Evolutionary conservation across 1,140 invertebrate species (phyloP), one percentile per base, ranked within the genome.

Genomic region (Neodiprion lecontei): DNA sequence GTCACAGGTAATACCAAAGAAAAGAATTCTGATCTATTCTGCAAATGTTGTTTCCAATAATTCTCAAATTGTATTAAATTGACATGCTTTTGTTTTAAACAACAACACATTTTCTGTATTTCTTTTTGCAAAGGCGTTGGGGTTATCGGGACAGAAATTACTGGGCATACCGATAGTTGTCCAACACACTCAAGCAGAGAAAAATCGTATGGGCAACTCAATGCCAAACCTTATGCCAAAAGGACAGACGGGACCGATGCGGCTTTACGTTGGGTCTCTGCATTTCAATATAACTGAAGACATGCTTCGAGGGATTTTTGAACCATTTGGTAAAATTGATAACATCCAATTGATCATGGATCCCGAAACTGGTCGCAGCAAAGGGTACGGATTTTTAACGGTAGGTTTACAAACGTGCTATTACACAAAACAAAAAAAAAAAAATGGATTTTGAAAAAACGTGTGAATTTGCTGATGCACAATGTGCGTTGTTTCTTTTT

Each of bases 271-370:
- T 73, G 98, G 98, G 10, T 99, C 98, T 48, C 89, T 99, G 47
- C 99, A 99, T 89, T 99, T 98, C 82, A 99, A 99, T 84, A 99
- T 99, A 72, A 99, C 97, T 17, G 98, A 99, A 90, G 98, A 99
- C 74, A 99, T 99, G 99, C 89, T 99, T 23, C 89, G 94, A 78
- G 97, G 97, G 47, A 99, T 99, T 75, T 99, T 99, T 90, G 98
- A 99, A 89, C 98, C 99, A 1, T 99, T 99, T 90, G 99, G 99
- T 72, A 98, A 98, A 91, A 98, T 99, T 85, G 97, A 99, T 85
- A 95, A 95, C 76, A 98, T 99, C 81, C 96, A 99, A 87, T 88
- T 99, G 23, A 97, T 99, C 81, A 96, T 95, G 89, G 98, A 99
- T 88, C 94, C 95, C 48, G 97, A 99, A 88, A 97, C 96, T 48